Base-by-base conservation (phyloP, 2,888 invertebrate species). In the Lathronympha strigana region DNA sequence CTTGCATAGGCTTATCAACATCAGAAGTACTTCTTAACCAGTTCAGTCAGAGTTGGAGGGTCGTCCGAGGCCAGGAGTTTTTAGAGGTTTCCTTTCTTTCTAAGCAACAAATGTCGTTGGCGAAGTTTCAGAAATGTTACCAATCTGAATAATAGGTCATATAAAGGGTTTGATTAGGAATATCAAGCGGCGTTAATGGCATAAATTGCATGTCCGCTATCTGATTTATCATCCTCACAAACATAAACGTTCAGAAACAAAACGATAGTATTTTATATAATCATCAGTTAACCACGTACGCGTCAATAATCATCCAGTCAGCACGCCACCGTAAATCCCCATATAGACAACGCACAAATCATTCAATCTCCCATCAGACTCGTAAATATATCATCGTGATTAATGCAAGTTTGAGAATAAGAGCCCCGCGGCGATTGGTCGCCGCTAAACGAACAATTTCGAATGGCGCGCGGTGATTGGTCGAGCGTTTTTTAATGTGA, bases 371-470 rank as follows among this genome's bases (percentile, higher is more conserved):
- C 74, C 83, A 81, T 83, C 86, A 82, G 78, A 79, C 74, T 72
- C 87, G 87, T 87, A 86, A 88, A 88, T 83, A 87, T 80, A 79
- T 86, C 87, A 77, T 80, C 78, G 77, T 79, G 73, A 91, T 92
- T 90, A 91, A 87, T 83, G 79, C 77, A 80, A 80, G 82, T 82
- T 77, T 78, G 81, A 84, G 83, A 83, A 85, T 84, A 86, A 83
- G 86, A 81, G 83, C 84, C 82, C 80, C 77, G 78, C 45, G 82
- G 83, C 86, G 80, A 74, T 92, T 92, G 91, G 91, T 77, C 80
- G 80, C 76, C 74, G 74, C 79, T 74, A 81, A 84, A 82, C 84
- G 89, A 87, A 90, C 90, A 90, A 91, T 91, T 92, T 91, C 88
- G 89, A 91, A 91, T 83, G 80, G 77, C 75, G 82, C 75, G 73